A percentile compares a stretch with the other conserved stretches of the same genome.
Evolutionary conservation across 2,797 vertebrate genomes (phyloP).

Genomic region (Carapus acus): DNA sequence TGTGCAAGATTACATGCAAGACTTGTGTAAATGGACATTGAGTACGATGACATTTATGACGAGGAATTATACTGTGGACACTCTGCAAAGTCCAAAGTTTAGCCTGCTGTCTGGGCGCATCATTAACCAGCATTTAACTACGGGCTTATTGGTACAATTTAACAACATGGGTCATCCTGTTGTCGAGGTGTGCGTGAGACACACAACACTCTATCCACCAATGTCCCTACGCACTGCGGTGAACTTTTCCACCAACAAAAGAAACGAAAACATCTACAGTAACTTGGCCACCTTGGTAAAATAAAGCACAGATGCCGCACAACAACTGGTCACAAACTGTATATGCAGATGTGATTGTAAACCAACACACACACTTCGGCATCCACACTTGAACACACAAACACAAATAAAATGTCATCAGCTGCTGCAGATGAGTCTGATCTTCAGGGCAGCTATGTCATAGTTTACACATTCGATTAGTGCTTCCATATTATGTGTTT

Average conservation of each 20-base stretch:
- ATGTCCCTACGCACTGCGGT: conserved; percentile 43
- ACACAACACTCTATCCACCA: conserved; percentile 48
- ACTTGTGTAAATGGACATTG: conserved; percentile 51
- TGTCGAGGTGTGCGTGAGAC: conserved; percentile 24
- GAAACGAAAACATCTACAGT: conserved; percentile 26
- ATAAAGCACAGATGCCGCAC: conserved; percentile 25
- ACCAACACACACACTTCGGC: conserved; percentile 12
- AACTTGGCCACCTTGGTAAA: conserved; percentile 42
- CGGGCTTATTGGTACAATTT: conserved; percentile 73
- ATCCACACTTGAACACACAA: conserved; percentile 15
- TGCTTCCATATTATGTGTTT: conserved; percentile 71
- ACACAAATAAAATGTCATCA: conserved; percentile 45
- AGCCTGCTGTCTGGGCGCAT: conserved; percentile 73
- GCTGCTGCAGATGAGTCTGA: conserved; percentile 62
- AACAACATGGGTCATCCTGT: conserved; percentile 75
- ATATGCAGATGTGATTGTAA: conserved; percentile 3
- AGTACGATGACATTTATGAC: conserved; percentile 73
- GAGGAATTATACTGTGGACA: conserved; percentile 79
- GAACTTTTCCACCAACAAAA: conserved; percentile 52
- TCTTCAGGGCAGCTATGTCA: conserved; percentile 74
- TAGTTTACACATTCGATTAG: conserved; percentile 80
- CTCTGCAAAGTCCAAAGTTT: conserved; percentile 81
- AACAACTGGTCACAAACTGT: conserved; percentile 13
- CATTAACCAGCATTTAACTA: conserved; percentile 77
- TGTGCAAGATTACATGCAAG: conserved; percentile 16